Percentiles rank a stretch among this genome's conserved stretches.
Evolutionary conservation across 1,140 invertebrate species (phyloP).

Genomic region (Cherax quadricarinatus): DNA sequence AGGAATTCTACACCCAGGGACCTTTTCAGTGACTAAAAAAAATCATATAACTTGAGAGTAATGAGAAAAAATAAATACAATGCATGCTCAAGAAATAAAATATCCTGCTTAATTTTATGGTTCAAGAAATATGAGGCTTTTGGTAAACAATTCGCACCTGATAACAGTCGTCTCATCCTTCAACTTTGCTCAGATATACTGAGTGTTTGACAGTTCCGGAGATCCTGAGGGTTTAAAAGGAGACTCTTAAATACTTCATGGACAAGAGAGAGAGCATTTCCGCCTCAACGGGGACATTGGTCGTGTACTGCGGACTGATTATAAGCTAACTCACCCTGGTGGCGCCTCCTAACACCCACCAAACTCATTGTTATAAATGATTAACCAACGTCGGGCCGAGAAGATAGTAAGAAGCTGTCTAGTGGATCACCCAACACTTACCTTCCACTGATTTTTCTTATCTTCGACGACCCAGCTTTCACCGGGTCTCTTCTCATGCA

Average conservation of each 20-base stretch:
- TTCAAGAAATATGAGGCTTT: too few species aligned
- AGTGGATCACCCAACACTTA: not conserved
- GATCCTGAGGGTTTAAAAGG: too few species aligned
- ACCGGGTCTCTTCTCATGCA: not conserved
- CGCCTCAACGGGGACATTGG: not conserved
- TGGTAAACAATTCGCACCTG: too few species aligned
- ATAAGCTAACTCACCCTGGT: not conserved
- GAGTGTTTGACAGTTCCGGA: too few species aligned
- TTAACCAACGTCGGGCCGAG: not conserved
- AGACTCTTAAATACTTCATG: not conserved
- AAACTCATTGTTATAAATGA: not conserved
- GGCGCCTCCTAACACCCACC: not conserved
- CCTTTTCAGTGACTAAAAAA: too few species aligned
- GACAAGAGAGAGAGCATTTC: not conserved
- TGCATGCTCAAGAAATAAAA: too few species aligned
- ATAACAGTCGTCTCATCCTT: too few species aligned
- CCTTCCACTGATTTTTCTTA: not conserved
- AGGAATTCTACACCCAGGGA: too few species aligned
- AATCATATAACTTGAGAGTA: too few species aligned
- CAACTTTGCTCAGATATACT: too few species aligned
- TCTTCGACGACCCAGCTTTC: not conserved
- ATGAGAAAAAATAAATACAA: too few species aligned
- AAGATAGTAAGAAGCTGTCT: not conserved
- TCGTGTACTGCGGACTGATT: not conserved
- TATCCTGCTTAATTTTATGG: too few species aligned